A percentile compares a stretch with the other conserved stretches of the same genome.
Evolutionary conservation across 2,888 invertebrate species (phyloP).

Genomic region (Halocaridina rubra): DNA sequence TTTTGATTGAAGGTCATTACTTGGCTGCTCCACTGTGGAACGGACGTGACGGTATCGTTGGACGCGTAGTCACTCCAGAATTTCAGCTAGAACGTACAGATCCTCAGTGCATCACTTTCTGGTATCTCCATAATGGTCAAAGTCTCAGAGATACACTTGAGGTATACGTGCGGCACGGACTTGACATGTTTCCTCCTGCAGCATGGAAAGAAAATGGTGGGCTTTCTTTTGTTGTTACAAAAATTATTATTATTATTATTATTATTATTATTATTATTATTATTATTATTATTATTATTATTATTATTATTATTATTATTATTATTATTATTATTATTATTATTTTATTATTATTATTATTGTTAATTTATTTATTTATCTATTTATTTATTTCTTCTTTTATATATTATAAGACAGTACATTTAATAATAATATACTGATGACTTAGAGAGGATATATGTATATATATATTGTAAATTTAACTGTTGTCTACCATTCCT

Average conservation of each 20-base stretch:
- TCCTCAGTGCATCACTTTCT: conserved; percentile 26
- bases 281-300: background rate
- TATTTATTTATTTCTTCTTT: too few relatives aligned
- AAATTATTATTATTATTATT: background rate
- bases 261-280: background rate
- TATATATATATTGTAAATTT: too few relatives aligned
- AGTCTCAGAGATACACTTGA: conserved; percentile 6
- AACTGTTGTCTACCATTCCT: background rate
- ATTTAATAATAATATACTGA: too few relatives aligned
- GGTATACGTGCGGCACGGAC: conserved; percentile 14
- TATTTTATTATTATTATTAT: too few relatives aligned
- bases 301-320: background rate
- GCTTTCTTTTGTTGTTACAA: too few relatives aligned
- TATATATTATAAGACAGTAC: too few relatives aligned
- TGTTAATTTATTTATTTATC: too few relatives aligned
- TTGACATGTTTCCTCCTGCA: background rate
- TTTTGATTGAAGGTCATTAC: too few relatives aligned
- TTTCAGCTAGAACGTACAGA: background rate
- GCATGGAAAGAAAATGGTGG: conserved; percentile 27
- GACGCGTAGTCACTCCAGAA: conserved; percentile 6
- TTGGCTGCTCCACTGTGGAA: conserved; percentile 13
- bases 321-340: background rate
- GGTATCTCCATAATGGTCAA: conserved; percentile 33
- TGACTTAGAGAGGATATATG: too few relatives aligned
- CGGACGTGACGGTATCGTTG: background rate